Conservation (phyloP, 2,113 vertebrate genomes). For the Larimichthys crocea region DNA sequence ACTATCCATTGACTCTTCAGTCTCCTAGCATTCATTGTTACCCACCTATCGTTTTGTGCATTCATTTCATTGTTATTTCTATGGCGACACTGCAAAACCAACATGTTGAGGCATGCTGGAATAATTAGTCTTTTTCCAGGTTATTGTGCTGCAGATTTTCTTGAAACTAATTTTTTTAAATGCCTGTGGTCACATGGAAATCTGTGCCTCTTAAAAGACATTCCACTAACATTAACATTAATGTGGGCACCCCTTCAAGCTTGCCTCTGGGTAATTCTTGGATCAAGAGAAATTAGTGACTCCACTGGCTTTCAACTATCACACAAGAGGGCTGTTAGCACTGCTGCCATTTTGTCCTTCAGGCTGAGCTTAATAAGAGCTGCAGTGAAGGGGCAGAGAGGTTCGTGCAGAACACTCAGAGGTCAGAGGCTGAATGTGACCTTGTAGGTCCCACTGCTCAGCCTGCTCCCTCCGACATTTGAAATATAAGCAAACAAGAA, state of each 20-base stretch:
- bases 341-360: background rate
- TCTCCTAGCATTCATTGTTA: background rate
- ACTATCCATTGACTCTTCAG: background rate
- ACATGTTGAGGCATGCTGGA: background rate
- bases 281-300: conserved; percentile 4
- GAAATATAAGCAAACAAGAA: background rate
- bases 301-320: background rate
- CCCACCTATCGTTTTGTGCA: too few species aligned
- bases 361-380: conserved; percentile 4
- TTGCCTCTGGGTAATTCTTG: conserved; percentile 8
- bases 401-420: background rate
- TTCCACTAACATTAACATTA: background rate
- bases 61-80: background rate
- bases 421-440: conserved; percentile 13
- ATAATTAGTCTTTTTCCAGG: background rate
- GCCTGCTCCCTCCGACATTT: conserved; percentile 21
- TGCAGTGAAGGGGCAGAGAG: background rate
- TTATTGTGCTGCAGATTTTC: background rate
- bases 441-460: background rate
- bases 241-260: background rate
- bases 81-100: background rate
- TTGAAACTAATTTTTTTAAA: background rate
- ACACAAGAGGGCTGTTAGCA: conserved; percentile 9
- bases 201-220: background rate
- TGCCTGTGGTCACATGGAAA: background rate